These are phyloP conservation scores for Drosophila phalerata DNA, from an alignment of 2,888 invertebrate species.

Conservation along the genomic window DNA sequence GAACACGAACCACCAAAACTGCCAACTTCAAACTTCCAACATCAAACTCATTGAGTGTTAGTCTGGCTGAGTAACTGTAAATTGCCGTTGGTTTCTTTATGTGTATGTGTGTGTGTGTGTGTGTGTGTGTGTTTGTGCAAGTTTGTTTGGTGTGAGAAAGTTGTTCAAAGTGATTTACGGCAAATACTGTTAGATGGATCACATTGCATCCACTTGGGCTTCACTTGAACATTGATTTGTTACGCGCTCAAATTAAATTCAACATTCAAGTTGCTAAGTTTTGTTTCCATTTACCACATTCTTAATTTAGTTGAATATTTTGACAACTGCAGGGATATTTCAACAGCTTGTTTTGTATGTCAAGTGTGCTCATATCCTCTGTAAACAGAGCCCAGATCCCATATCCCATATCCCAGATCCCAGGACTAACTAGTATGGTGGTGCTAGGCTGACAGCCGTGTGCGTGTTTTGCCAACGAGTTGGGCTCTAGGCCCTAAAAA, in stretches of 20 bases:
- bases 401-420: slow-evolving; percentile 8
- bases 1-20: slow-evolving; percentile 38
- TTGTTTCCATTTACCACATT: slow-evolving; percentile 8
- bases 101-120: slow-evolving; percentile 2
- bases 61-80: slow-evolving; percentile 44
- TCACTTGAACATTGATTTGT: slow-evolving; percentile 53
- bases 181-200: slow-evolving; percentile 40
- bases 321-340: slow-evolving; percentile 52
- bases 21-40: slow-evolving; percentile 35
- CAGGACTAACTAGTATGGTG: slow-evolving; percentile 45
- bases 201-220: slow-evolving; percentile 36
- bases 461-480: slow-evolving; percentile 53
- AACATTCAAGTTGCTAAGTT: neutral
- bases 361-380: slow-evolving; percentile 66
- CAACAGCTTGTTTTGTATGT: slow-evolving; percentile 64
- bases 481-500: slow-evolving; percentile 61
- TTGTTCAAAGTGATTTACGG: slow-evolving; percentile 46
- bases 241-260: slow-evolving; percentile 7
- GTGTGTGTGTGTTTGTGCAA: neutral
- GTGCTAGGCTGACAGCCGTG: slow-evolving; percentile 33
- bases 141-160: slow-evolving; percentile 36
- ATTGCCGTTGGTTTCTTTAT: slow-evolving; percentile 27
- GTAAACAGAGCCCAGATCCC: slow-evolving; percentile 50
- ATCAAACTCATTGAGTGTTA: slow-evolving; percentile 42
- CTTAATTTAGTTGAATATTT: slow-evolving; percentile 57